phyloP scores from a whole-genome alignment of 2,797 vertebrate genomes.

The Melanotaenia trifasciata region DNA sequence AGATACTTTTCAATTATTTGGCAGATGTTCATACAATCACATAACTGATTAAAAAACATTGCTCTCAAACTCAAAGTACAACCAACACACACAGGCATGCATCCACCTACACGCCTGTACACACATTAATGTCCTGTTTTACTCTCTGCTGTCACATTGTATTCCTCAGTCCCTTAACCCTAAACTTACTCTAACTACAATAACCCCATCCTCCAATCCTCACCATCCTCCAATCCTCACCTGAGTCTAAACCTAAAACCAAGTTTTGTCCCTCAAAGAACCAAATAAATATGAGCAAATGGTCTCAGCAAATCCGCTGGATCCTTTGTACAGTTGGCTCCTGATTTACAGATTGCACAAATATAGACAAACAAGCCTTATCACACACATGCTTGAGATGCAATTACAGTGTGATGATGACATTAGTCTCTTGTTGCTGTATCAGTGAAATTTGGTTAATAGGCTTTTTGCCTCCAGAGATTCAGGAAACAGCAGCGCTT shows the following conservation, averaged over 20 bases:
- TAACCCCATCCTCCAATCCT: background rate
- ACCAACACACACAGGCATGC: slow-evolving; percentile 6
- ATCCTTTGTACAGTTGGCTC: background rate
- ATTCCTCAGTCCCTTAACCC: background rate
- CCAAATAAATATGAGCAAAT: slow-evolving; percentile 4
- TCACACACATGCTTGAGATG: slow-evolving; percentile 47
- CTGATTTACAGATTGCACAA: background rate
- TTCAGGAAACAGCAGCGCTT: slow-evolving; percentile 26
- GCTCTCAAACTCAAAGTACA: slow-evolving; percentile 4
- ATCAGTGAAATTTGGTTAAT: slow-evolving; percentile 65
- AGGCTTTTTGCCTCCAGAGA: slow-evolving; percentile 69
- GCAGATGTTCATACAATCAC: slow-evolving; percentile 27
- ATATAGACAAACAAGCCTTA: background rate
- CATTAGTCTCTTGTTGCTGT: slow-evolving; percentile 62
- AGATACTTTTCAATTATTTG: slow-evolving; percentile 6
- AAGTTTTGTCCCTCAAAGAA: background rate
- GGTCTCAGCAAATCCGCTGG: background rate
- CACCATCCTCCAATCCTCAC: background rate
- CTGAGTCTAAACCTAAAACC: slow-evolving; percentile 4
- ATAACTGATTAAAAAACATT: background rate
- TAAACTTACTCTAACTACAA: background rate
- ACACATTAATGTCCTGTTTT: background rate
- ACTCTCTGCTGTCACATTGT: background rate
- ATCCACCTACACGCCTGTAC: background rate
- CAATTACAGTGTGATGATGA: slow-evolving; percentile 67